Conservation (phyloP, 2,113 vertebrate species). For the Leuciscus idus region DNA sequence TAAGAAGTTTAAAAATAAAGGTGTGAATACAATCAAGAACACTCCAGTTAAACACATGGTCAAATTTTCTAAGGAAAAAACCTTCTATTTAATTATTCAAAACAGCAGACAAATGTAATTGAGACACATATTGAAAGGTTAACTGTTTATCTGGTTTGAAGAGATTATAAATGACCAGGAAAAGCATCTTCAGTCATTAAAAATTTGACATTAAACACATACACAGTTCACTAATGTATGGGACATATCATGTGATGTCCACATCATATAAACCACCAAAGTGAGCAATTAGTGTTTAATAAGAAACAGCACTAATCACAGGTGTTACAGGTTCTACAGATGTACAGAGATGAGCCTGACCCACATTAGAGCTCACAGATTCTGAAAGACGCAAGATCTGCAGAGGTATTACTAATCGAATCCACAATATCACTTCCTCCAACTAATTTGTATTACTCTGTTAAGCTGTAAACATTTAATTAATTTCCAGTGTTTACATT, state of each 20-base stretch:
- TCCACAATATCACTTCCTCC: constrained; percentile 5
- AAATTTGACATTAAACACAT: constrained; percentile 18
- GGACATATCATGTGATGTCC: constrained; percentile 17
- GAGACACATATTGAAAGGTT: constrained; percentile 32
- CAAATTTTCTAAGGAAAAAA: background rate
- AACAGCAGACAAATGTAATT: constrained; percentile 47
- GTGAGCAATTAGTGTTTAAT: constrained; percentile 7
- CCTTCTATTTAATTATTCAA: constrained; percentile 34
- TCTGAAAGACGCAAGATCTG: background rate
- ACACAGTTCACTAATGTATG: constrained; percentile 23
- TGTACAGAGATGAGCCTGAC: constrained; percentile 29
- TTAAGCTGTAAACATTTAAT: constrained; percentile 19
- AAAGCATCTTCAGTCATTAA: constrained; percentile 18
- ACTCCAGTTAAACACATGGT: constrained; percentile 7
- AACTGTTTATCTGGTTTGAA: background rate
- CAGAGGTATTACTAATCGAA: background rate
- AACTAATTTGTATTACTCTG: background rate
- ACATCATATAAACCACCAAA: constrained; percentile 37
- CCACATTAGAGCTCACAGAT: constrained; percentile 22
- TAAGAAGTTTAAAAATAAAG: background rate
- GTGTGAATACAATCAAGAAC: background rate
- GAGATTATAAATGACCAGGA: constrained; percentile 22
- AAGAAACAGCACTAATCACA: constrained; percentile 19
- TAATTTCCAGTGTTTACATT: constrained; percentile 28
- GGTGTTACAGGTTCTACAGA: constrained; percentile 26